phyloP scores from a whole-genome alignment of 2,113 vertebrate genomes.

The Plestiodon gilberti region DNA sequence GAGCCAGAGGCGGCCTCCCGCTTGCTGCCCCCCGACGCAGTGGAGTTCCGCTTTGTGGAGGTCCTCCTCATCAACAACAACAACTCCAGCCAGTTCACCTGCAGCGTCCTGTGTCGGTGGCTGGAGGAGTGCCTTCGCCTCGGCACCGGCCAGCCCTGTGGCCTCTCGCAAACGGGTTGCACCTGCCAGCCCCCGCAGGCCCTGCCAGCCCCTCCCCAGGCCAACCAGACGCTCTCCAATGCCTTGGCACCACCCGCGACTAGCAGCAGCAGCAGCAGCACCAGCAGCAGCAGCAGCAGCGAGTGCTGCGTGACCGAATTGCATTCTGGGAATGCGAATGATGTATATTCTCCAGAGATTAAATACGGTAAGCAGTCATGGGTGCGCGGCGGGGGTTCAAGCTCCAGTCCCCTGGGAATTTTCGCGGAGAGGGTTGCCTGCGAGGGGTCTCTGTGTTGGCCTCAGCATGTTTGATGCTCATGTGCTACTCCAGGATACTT shows the following conservation, averaged over 20 bases:
- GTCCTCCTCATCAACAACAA: conserved; percentile 97
- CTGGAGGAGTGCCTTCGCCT: conserved; percentile 92
- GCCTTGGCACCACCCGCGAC: conserved; percentile 73
- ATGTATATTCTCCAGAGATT: conserved; percentile 87
- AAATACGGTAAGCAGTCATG: conserved; percentile 86
- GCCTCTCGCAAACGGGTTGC: conserved; percentile 92
- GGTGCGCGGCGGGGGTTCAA: neutral
- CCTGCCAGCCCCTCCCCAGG: conserved; percentile 66
- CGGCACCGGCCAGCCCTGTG: conserved; percentile 79
- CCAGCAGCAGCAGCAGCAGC: conserved; percentile 66
- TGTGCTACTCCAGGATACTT: neutral
- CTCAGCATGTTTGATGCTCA: neutral
- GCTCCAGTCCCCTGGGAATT: neutral
- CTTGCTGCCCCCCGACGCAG: conserved; percentile 80
- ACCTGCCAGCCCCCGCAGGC: conserved; percentile 81
- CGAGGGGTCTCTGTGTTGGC: neutral
- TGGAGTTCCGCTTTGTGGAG: conserved; percentile 93
- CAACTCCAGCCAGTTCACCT: conserved; percentile 98
- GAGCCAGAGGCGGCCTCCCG: conserved; percentile 78
- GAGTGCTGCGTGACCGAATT: conserved; percentile 90
- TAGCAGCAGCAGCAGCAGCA: conserved; percentile 53
- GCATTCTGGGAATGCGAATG: conserved; percentile 88
- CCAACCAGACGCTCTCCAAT: conserved; percentile 82
- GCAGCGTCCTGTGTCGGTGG: conserved; percentile 96
- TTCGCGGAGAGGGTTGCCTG: neutral